phyloP scores from a whole-genome alignment of 2,888 invertebrate species.

The Drepana falcataria region DNA sequence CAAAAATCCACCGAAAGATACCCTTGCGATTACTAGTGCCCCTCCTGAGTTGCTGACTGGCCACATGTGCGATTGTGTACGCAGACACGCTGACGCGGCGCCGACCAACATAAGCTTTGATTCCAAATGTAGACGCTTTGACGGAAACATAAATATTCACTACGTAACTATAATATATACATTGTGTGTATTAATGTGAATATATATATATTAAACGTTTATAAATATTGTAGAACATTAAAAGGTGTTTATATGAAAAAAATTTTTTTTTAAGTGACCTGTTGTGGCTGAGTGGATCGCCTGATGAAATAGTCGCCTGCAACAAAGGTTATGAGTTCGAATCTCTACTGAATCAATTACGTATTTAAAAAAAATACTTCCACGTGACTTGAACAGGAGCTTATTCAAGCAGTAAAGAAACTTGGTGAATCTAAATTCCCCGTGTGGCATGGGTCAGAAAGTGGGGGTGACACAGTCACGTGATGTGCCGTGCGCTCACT shows the following conservation, averaged over 20 bases:
- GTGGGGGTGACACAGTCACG: slow-evolving; percentile 48
- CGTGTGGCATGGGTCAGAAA: slow-evolving; percentile 17
- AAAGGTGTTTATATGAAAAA: no score
- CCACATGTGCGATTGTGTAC: slow-evolving; percentile 18
- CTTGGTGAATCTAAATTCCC: slow-evolving; percentile 13
- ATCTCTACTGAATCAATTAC: background rate
- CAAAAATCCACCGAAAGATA: no score
- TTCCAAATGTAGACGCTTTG: slow-evolving; percentile 9
- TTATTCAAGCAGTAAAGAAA: slow-evolving; percentile 21
- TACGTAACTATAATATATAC: no score
- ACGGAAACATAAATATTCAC: background rate
- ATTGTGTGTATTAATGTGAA: no score
- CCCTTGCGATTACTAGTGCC: no score
- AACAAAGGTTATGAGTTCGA: no score
- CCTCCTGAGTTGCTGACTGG: slow-evolving; percentile 23
- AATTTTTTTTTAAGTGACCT: no score
- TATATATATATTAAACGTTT: no score
- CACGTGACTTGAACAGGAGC: slow-evolving; percentile 16
- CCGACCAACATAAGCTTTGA: slow-evolving; percentile 19
- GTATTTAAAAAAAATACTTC: background rate
- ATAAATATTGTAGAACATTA: no score
- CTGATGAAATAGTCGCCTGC: no score
- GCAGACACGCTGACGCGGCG: slow-evolving; percentile 20
- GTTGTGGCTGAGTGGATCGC: no score
- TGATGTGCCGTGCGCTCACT: slow-evolving; percentile 52